Conservation (phyloP, 92 coral and sea anemone genomes). For the Zoanthus sociatus region DNA sequence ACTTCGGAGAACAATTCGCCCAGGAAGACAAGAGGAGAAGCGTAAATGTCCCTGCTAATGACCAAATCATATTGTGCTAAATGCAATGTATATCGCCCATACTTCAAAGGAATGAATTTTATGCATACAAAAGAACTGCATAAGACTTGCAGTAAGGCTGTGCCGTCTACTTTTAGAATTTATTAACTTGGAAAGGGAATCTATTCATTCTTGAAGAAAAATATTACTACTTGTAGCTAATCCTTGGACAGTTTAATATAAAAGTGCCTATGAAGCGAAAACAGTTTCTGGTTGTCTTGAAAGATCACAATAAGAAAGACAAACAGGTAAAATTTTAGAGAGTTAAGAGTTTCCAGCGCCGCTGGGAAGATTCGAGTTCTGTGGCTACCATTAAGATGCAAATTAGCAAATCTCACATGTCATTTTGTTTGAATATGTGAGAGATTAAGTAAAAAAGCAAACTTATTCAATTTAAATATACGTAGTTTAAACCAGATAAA, state of each 20-base stretch:
- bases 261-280: too few relatives aligned
- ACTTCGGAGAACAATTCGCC: slow-evolving; percentile 93
- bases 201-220: neutral
- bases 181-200: neutral
- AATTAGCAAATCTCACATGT: too few relatives aligned
- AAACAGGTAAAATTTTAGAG: too few relatives aligned
- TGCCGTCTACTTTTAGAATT: neutral
- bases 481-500: neutral
- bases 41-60: slow-evolving; percentile 62
- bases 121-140: neutral
- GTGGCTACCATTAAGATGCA: too few relatives aligned
- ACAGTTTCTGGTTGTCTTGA: too few relatives aligned
- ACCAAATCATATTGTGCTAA: neutral
- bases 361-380: too few relatives aligned
- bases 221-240: neutral
- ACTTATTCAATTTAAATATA: neutral
- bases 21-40: slow-evolving; percentile 78
- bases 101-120: slow-evolving; percentile 1
- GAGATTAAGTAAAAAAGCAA: too few relatives aligned
- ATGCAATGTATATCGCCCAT: slow-evolving; percentile 1
- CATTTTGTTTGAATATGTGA: too few relatives aligned
- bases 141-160: neutral
- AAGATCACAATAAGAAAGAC: too few relatives aligned
- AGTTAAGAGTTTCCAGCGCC: too few relatives aligned
- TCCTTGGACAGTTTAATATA: neutral